Evolutionary conservation across 2,888 invertebrate species (phyloP), one percentile per base, ranked within the genome.

Genomic region (Andrena bucephala): DNA sequence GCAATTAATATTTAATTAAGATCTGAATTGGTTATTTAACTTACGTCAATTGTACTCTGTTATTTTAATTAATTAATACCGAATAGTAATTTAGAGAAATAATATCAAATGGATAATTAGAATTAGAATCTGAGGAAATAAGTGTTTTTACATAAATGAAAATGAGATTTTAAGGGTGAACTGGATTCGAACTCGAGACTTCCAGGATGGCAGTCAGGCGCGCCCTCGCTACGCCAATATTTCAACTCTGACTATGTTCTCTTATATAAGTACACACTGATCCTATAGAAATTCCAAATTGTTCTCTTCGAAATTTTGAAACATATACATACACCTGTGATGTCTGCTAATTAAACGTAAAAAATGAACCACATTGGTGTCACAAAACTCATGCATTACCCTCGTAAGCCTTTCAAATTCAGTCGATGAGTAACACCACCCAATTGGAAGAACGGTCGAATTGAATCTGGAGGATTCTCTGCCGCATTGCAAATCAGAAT

Each of bases 351-450:
- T 42, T 13, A 42, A 42, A 57, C 27, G 10, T 57, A 10, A 57
- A 57, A 57, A 2, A 3, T 57, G 8, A 57, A 27, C 0, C 27
- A 13, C 20, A 27, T 57, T 27, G 24, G 57, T 57, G 24, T 8
- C 10, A 2, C 8, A 54, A n/a, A 54, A 8, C 4, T n/a, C 16
- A 1, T 54, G 2, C 8, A 8, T 54, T 54, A 8, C 8, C 2
- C 7, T 54, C 24, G 1, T 24, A 54, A 54, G 24, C 0, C 20
- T 4, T 24, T 24, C 57, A 27, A 27, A 10, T 24, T 10, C 20
- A 57, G 24, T 57, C 3, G 50, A 68, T 20, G 24, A 68, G 62
- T 63, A 66, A 73, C 10, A 2, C 29, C 7, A 29, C 27, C 50
- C 10, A 60, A 60, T 57, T 31, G n/a, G n/a, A 33, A 42, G 27